These are phyloP conservation scores for Hyperoodon ampullatus DNA, from an alignment of 2,113 vertebrate species.

Conservation along the genomic window DNA sequence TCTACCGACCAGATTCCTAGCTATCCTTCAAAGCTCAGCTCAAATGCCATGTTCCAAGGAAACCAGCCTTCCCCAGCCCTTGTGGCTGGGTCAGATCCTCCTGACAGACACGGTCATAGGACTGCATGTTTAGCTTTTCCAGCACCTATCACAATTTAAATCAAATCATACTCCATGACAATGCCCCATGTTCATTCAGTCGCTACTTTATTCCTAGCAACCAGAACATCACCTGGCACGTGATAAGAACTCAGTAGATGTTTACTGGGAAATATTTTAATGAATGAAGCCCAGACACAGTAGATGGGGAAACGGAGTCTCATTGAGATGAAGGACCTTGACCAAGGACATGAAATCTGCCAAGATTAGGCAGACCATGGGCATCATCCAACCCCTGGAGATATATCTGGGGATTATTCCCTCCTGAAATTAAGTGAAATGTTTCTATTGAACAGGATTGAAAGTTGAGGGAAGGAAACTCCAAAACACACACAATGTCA, in stretches of 20 bases:
- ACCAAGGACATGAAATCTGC: neutral
- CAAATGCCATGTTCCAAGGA: neutral
- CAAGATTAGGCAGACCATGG: neutral
- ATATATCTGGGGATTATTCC: neutral
- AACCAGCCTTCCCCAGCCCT: neutral
- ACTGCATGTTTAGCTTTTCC: neutral
- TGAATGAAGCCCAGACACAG: neutral
- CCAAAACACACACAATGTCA: neutral
- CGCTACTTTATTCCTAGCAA: neutral
- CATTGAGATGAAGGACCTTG: neutral
- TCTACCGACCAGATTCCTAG: neutral
- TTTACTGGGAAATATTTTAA: neutral
- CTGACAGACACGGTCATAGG: neutral
- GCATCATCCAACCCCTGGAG: neutral
- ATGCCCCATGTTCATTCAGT: neutral
- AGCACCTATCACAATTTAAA: neutral
- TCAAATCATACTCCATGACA: neutral
- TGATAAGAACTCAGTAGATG: neutral
- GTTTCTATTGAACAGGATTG: neutral
- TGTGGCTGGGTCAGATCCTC: neutral
- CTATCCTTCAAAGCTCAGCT: neutral
- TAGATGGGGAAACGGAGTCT: neutral
- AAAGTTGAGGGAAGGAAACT: neutral
- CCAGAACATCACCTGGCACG: neutral
- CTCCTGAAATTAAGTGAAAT: neutral